These are phyloP conservation scores for Ophion ventricosus DNA, from an alignment of 2,888 invertebrate genomes.

Conservation along the genomic window DNA sequence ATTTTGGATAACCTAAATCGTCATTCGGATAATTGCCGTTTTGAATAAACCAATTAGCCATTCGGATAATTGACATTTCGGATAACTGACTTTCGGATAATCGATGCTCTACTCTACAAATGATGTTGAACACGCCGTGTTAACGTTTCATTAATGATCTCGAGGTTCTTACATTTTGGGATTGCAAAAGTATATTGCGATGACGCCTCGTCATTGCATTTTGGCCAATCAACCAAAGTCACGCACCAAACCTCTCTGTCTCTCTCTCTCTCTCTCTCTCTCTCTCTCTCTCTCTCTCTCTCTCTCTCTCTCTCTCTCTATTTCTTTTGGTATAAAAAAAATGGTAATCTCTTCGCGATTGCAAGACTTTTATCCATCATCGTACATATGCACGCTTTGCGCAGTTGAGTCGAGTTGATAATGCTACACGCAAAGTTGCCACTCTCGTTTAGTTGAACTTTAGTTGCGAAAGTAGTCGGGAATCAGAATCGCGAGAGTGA, in stretches of 20 bases:
- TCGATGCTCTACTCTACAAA: no score
- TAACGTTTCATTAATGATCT: conserved; percentile 25
- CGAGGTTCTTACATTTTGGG: not conserved
- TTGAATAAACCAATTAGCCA: no score
- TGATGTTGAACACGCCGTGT: no score
- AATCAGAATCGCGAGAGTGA: not conserved
- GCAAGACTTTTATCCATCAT: not conserved
- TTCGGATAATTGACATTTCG: no score
- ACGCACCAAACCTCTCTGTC: not conserved
- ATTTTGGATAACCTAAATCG: no score
- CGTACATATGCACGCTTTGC: not conserved
- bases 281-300: conserved; percentile 27
- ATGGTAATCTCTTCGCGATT: no score
- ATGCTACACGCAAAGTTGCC: not conserved
- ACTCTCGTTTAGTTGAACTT: not conserved
- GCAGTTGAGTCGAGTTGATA: not conserved
- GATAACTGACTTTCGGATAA: no score
- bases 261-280: conserved; percentile 6
- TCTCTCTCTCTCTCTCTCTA: conserved; percentile 17
- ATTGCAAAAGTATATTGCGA: not conserved
- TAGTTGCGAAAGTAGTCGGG: not conserved
- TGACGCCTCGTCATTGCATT: not conserved
- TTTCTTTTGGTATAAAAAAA: not conserved
- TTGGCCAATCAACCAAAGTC: not conserved
- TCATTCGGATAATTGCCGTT: no score